Percentiles rank a stretch among this genome's conserved stretches.
Evolutionary conservation across 1,140 invertebrate genomes (phyloP).

Genomic region (Diuraphis noxia): DNA sequence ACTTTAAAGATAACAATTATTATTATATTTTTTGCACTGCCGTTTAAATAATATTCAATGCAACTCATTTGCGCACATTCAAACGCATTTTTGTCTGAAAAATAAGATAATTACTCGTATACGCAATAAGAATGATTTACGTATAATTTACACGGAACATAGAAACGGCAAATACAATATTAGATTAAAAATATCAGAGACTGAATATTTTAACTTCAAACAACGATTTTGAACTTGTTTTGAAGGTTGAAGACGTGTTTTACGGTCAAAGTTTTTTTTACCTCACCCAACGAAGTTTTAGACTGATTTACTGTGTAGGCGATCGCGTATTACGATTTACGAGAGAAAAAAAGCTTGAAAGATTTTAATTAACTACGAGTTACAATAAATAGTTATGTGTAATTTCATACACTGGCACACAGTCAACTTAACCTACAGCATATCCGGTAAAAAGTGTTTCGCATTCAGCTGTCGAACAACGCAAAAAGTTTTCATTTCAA

Average conservation of each 20-base stretch:
- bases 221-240: not conserved
- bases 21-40: not conserved
- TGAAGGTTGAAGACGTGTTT: not conserved
- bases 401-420: not conserved
- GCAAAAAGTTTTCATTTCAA: not conserved
- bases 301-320: not conserved
- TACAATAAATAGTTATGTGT: not conserved
- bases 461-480: not conserved
- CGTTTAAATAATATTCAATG: not conserved
- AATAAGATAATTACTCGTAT: not conserved
- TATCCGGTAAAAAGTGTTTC: conserved; percentile 4
- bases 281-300: not conserved
- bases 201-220: not conserved
- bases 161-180: not conserved
- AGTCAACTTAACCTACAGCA: not conserved
- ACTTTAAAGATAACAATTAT: not conserved
- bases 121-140: not conserved
- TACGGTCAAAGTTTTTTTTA: not conserved
- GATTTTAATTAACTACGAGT: not conserved
- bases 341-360: not conserved
- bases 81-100: not conserved
- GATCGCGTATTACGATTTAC: not conserved
- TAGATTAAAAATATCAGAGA: not conserved
- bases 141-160: not conserved
- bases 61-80: not conserved